Percentiles rank a stretch among this genome's conserved stretches.
These are phyloP conservation scores for Peromyscus attwateri DNA, from an alignment of 2,797 vertebrate species.

Conservation along the genomic window DNA sequence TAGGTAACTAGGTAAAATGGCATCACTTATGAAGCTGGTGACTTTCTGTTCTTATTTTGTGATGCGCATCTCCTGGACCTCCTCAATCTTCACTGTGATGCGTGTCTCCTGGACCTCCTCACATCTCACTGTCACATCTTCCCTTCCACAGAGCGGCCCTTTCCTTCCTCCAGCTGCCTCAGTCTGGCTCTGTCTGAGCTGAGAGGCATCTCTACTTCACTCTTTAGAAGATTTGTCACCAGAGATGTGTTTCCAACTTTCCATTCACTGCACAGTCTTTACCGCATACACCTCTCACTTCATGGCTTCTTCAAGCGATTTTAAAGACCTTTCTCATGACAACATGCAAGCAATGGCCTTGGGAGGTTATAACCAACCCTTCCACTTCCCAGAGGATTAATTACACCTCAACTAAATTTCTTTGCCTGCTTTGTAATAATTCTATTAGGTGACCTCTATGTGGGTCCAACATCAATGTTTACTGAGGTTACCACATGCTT, in stretches of 20 bases:
- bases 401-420: background rate
- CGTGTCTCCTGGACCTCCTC: background rate
- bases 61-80: background rate
- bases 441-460: background rate
- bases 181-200: background rate
- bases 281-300: background rate
- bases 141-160: background rate
- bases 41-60: background rate
- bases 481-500: background rate
- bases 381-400: background rate
- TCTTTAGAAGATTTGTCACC: background rate
- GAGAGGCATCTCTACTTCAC: background rate
- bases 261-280: background rate
- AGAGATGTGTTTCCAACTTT: background rate
- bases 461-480: background rate
- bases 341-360: background rate
- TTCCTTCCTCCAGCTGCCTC: too few species aligned
- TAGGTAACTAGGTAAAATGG: background rate
- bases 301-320: background rate
- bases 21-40: background rate
- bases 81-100: fast-evolving
- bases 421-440: conserved; percentile 36
- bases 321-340: background rate
- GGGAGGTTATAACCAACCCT: background rate
- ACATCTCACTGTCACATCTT: fast-evolving